These are phyloP conservation scores for Trissolcus brochymenae DNA, from an alignment of 2,888 invertebrate species.

Conservation along the genomic window DNA sequence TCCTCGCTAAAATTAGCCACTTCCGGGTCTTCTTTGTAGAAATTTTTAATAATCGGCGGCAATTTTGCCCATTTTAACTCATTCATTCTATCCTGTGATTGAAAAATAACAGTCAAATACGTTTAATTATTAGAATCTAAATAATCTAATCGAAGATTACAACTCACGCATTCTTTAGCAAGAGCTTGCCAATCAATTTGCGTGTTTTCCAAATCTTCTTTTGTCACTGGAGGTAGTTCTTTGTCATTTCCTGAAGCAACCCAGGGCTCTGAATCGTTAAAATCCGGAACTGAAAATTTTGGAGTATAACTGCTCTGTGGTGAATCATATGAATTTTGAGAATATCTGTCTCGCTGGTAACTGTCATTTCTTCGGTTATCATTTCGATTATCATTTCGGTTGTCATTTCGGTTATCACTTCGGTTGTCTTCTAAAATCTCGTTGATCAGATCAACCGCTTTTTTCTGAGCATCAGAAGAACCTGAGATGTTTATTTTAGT, in stretches of 20 bases:
- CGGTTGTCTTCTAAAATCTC: conserved; percentile 61
- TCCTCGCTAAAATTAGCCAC: conserved; percentile 82
- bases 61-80: conserved; percentile 81
- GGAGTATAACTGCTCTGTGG: background rate
- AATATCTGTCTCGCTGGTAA: conserved; percentile 76
- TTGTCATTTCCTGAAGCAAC: background rate
- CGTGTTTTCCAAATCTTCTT: conserved; percentile 68
- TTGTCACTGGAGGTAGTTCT: conserved; percentile 69
- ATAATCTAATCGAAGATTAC: background rate
- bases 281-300: background rate
- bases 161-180: conserved; percentile 5
- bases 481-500: conserved; percentile 77
- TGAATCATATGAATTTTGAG: conserved; percentile 66
- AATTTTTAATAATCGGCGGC: conserved; percentile 85
- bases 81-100: conserved; percentile 66
- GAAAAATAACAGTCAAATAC: conserved; percentile 3
- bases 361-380: background rate
- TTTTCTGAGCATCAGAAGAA: conserved; percentile 76
- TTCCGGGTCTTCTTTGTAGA: conserved; percentile 87
- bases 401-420: background rate
- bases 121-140: background rate
- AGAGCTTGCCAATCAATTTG: conserved; percentile 14
- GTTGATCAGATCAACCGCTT: conserved; percentile 74
- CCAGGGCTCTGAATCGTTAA: background rate
- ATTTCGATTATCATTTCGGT: background rate